Conservation (phyloP, 30 jellyfish, hydroid and myxozoan species). For the Catostylus mosaicus region DNA sequence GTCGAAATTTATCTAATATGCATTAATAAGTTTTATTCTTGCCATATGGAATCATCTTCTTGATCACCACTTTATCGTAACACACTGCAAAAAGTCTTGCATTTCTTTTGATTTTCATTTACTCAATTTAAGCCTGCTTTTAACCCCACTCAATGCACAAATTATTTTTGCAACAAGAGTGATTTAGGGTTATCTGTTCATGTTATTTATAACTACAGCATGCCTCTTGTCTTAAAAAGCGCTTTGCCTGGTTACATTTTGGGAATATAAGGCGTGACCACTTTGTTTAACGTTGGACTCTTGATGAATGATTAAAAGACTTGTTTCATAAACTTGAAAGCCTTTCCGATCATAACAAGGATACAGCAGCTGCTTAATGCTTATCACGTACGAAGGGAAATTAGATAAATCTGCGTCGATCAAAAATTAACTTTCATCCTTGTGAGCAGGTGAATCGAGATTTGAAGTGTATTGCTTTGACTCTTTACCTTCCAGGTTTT, state of each 20-base stretch:
- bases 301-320: neutral
- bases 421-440: slow-evolving; percentile 35
- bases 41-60: slow-evolving; percentile 1
- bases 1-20: neutral
- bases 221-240: too few relatives aligned
- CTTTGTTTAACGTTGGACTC: neutral
- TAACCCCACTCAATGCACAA: too few relatives aligned
- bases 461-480: neutral
- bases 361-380: slow-evolving; percentile 20
- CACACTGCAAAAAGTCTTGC: too few relatives aligned
- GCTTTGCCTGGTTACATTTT: too few relatives aligned
- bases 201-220: too few relatives aligned
- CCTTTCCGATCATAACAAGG: slow-evolving; percentile 11
- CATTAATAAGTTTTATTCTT: neutral
- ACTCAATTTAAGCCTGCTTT: too few relatives aligned
- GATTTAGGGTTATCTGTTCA: too few relatives aligned
- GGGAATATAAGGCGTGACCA: too few relatives aligned
- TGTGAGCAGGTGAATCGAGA: slow-evolving; percentile 20
- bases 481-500: too few relatives aligned
- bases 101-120: too few relatives aligned
- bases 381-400: slow-evolving; percentile 23
- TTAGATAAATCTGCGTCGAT: slow-evolving; percentile 64
- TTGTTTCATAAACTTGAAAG: slow-evolving; percentile 27
- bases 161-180: too few relatives aligned
- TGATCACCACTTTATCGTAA: neutral